These are phyloP conservation scores for Harpalus rubripes DNA, from an alignment of 2,888 invertebrate genomes.

Conservation along the genomic window DNA sequence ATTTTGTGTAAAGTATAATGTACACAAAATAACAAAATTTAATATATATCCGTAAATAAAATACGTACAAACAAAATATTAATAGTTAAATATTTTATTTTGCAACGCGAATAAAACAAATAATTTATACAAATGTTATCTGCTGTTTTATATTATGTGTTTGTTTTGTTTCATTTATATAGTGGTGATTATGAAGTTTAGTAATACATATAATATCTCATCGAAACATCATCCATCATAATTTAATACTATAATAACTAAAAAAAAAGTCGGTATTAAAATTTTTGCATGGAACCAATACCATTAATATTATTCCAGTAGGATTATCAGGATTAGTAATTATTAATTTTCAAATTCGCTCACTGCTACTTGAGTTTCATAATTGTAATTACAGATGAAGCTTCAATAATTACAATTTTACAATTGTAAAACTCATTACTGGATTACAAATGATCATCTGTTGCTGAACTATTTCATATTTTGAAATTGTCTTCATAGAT, in stretches of 20 bases:
- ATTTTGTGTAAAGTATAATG: no score
- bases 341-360: not conserved
- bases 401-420: not conserved
- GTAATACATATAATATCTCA: not conserved
- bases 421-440: not conserved
- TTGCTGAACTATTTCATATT: no score
- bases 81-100: not conserved
- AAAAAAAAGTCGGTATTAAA: not conserved
- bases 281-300: not conserved
- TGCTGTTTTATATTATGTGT: not conserved
- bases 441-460: no score
- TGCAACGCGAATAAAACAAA: not conserved
- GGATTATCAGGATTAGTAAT: not conserved
- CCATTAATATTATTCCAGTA: not conserved
- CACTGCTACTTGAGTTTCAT: not conserved
- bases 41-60: not conserved
- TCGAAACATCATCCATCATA: not conserved
- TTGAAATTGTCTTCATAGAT: no score
- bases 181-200: not conserved
- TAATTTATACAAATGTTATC: slow-evolving; percentile 1
- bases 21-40: not conserved
- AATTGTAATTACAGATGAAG: not conserved
- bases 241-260: not conserved
- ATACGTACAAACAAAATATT: not conserved
- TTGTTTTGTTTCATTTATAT: not conserved